phyloP scores from a whole-genome alignment of 2,888 invertebrate species.

The Nomada hirtipes region DNA sequence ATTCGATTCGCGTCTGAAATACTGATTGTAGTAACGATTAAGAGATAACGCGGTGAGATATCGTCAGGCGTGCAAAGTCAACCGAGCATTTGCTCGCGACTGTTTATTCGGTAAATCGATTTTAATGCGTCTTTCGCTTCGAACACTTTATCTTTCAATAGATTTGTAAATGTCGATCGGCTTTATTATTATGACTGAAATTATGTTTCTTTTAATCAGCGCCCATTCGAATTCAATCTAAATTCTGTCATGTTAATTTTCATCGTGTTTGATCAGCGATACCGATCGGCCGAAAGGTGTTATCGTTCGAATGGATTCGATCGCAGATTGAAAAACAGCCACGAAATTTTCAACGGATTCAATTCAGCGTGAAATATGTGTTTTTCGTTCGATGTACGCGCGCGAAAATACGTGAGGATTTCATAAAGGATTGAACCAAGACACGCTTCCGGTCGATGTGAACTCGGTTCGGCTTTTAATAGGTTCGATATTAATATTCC shows the following conservation, averaged over 20 bases:
- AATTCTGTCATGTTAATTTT: slow-evolving; percentile 3
- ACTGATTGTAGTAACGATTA: slow-evolving; percentile 76
- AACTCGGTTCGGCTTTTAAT: slow-evolving; percentile 19
- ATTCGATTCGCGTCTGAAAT: slow-evolving; percentile 62
- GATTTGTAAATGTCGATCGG: too few species aligned
- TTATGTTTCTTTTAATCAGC: neutral
- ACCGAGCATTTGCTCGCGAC: slow-evolving; percentile 12
- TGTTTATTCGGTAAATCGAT: slow-evolving; percentile 14
- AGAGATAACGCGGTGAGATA: slow-evolving; percentile 53
- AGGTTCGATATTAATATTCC: slow-evolving; percentile 33
- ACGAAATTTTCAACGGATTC: slow-evolving; percentile 40
- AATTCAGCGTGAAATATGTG: slow-evolving; percentile 50
- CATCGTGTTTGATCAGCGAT: slow-evolving; percentile 26
- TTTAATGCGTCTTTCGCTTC: neutral
- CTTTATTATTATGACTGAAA: too few species aligned
- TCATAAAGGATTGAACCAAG: slow-evolving; percentile 11
- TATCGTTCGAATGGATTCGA: slow-evolving; percentile 39
- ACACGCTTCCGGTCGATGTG: slow-evolving; percentile 25
- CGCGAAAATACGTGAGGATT: neutral
- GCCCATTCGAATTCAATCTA: neutral
- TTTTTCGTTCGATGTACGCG: slow-evolving; percentile 21
- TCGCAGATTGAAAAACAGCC: slow-evolving; percentile 20
- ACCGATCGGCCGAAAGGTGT: slow-evolving; percentile 13
- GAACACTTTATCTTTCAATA: neutral
- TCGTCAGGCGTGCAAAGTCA: slow-evolving; percentile 2